Evolutionary conservation across 2,888 invertebrate species (phyloP), one percentile per base, ranked within the genome.

Genomic region (Spodoptera littoralis): DNA sequence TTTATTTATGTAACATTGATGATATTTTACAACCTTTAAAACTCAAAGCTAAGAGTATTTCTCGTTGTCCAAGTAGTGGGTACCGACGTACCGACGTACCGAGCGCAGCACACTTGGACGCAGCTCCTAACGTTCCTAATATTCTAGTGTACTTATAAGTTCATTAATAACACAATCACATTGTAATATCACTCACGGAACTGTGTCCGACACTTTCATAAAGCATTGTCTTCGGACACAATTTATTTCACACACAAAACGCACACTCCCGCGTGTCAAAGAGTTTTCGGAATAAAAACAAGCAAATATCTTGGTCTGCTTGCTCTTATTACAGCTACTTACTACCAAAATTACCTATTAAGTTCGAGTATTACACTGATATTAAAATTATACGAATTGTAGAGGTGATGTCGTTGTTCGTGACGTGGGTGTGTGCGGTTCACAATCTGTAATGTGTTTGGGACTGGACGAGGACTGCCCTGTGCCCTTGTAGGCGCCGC

Each of bases 101-200:
- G 64, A 68, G 64, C 64, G 65, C 70, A 79, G 79, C 70, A 74
- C 68, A 65, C 64, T 71, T 74, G 65, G 73, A 76, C 72, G 71
- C 79, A 65, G 76, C 67, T 73, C 70, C 82, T 84, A 86, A 85
- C 82, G 84, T 86, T 84, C 82, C 82, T 86, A 86, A 85, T 84
- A 87, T 77, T 84, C 91, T 92, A 90, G 82, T 91, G 92, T 92
- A 92, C 90, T 92, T 91, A 92, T 57, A 74, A 88, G 90, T 92
- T 90, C 88, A 90, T 90, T 81, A 89, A 78, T 73, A 90, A 93
- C 93, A 92, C 94, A 93, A 94, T 94, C 94, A 94, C 94, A 94
- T 92, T 88, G 83, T 86, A 88, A 92, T 94, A 94, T 94, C 94
- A 94, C 94, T 92, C 94, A 91, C 92, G 86, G 84, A 86, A 84